These are phyloP conservation scores for Podarcis raffonei DNA, from an alignment of 2,113 vertebrate genomes.

Conservation along the genomic window DNA sequence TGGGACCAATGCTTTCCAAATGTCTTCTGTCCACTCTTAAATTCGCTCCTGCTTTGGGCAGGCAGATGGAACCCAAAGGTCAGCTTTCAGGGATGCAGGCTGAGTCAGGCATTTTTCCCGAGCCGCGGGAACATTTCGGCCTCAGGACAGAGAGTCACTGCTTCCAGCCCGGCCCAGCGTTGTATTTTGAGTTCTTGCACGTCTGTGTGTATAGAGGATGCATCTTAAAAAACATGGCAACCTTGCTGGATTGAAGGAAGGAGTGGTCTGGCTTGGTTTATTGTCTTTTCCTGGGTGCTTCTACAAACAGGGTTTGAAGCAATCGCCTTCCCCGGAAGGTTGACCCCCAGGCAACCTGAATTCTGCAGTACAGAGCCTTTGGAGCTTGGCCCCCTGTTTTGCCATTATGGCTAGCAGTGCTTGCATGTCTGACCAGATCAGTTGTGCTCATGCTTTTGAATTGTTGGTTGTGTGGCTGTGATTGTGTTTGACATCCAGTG, in stretches of 20 bases:
- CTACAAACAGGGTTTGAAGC: not conserved
- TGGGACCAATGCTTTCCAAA: not conserved
- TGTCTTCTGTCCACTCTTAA: too few species aligned
- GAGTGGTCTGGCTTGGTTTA: not conserved
- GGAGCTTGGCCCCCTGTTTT: not conserved
- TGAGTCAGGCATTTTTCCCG: slow-evolving; percentile 61
- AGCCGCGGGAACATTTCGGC: slow-evolving; percentile 26
- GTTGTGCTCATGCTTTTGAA: not conserved
- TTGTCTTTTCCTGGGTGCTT: not conserved
- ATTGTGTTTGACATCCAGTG: not conserved
- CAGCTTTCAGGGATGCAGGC: slow-evolving; percentile 56
- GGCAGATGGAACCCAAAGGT: slow-evolving; percentile 57
- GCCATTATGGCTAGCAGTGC: not conserved
- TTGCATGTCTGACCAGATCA: not conserved
- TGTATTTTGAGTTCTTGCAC: too few species aligned
- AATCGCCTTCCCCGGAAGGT: not conserved
- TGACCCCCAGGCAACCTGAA: not conserved
- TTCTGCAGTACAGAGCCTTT: not conserved
- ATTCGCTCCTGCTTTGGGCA: not conserved
- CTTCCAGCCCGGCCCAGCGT: not conserved
- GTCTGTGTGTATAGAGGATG: not conserved
- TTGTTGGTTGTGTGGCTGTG: not conserved
- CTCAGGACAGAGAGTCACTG: slow-evolving; percentile 11
- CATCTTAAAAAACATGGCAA: not conserved
- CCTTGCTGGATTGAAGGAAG: not conserved